A percentile compares a stretch with the other conserved stretches of the same genome.
These are phyloP conservation scores for Spondyliosoma cantharus DNA, from an alignment of 2,797 vertebrate species.

Conservation along the genomic window DNA sequence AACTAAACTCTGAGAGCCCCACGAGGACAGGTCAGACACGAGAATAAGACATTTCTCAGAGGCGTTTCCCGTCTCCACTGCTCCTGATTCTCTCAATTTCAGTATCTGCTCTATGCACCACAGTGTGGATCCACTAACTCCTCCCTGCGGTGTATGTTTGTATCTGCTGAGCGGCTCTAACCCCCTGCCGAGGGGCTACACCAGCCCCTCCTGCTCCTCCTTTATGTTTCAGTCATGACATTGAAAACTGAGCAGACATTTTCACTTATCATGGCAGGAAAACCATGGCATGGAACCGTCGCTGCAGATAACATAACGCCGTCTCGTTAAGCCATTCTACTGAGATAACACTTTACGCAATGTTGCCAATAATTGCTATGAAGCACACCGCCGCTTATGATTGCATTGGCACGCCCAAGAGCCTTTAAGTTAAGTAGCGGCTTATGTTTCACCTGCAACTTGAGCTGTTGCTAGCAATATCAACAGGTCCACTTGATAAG, in stretches of 20 bases:
- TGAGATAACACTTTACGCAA: neutral
- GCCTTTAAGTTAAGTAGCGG: too few species aligned
- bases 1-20: neutral
- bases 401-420: neutral
- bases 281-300: neutral
- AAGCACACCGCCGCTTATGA: neutral
- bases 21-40: neutral
- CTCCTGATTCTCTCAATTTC: neutral
- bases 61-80: neutral
- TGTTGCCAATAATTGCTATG: neutral
- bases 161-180: neutral
- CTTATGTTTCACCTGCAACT: too few species aligned
- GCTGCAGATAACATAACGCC: neutral
- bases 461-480: neutral
- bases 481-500: neutral
- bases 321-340: neutral
- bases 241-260: neutral
- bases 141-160: too few species aligned
- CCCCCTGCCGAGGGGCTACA: neutral
- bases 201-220: neutral
- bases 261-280: conserved; percentile 3
- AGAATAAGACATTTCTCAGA: conserved; percentile 12
- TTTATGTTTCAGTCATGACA: neutral
- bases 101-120: neutral
- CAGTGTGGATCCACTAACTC: neutral